These are phyloP conservation scores for Sphecodes monilicornis DNA, from an alignment of 2,888 invertebrate species.

Conservation along the genomic window DNA sequence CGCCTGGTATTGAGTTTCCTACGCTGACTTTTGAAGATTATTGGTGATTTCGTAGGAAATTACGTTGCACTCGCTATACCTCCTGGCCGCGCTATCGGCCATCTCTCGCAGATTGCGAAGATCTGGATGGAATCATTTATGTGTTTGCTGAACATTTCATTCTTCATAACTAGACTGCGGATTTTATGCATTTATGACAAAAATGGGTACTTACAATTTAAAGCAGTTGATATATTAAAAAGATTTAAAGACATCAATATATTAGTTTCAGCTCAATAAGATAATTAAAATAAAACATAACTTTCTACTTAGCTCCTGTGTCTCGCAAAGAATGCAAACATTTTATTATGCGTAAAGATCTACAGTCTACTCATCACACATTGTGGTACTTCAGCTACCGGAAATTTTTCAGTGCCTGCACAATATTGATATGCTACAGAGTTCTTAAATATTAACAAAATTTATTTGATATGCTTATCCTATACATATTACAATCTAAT, in stretches of 20 bases:
- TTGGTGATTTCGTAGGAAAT: conserved; percentile 8
- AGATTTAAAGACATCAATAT: no score
- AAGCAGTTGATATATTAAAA: no score
- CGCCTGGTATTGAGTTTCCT: conserved; percentile 6
- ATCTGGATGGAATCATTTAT: conserved; percentile 11
- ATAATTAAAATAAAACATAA: no score
- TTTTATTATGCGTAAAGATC: background rate
- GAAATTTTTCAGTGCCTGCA: background rate
- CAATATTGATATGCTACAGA: background rate
- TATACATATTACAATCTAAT: background rate
- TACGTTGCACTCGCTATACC: background rate
- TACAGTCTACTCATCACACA: background rate
- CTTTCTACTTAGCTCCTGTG: no score
- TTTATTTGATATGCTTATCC: background rate
- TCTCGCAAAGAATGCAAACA: background rate
- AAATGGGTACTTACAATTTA: no score
- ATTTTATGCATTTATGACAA: no score
- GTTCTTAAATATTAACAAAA: background rate
- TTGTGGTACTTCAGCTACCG: background rate
- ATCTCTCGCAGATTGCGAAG: background rate
- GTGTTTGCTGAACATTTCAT: conserved; percentile 10
- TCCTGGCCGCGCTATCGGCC: background rate
- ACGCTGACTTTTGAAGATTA: conserved; percentile 25
- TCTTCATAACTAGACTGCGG: no score
- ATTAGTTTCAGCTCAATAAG: no score